These are phyloP conservation scores for Caenorhabditis sp. DNA, from an alignment of 2,888 invertebrate species.

Conservation along the genomic window DNA sequence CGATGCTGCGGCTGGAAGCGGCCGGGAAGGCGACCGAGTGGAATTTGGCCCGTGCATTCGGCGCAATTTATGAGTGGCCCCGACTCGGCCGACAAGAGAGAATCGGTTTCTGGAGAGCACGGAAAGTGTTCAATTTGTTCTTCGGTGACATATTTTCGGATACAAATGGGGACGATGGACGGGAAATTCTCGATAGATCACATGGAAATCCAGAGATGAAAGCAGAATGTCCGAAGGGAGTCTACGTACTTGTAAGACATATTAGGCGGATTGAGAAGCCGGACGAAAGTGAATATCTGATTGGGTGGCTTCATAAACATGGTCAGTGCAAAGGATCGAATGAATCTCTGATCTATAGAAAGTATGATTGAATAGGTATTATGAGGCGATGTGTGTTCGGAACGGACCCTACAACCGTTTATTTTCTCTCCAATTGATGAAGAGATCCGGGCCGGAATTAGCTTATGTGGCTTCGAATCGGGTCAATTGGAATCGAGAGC, in stretches of 20 bases:
- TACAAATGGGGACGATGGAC: not conserved
- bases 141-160: conserved; percentile 11
- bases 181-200: not conserved
- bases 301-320: not conserved
- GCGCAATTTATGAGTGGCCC: conserved; percentile 47
- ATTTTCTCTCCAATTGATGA: no score
- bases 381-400: no score
- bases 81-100: conserved; percentile 7
- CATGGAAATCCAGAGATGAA: not conserved
- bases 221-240: not conserved
- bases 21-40: not conserved
- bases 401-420: no score
- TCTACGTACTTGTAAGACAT: not conserved
- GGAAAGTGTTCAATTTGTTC: conserved; percentile 47
- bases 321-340: no score
- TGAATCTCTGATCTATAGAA: no score
- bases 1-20: not conserved
- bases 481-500: no score
- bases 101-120: conserved; percentile 27
- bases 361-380: no score
- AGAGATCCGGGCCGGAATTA: no score
- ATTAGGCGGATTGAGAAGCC: not conserved
- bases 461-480: no score
- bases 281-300: not conserved
- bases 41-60: conserved; percentile 8